Evolutionary conservation across 1,140 invertebrate genomes (phyloP).

Genomic region (Trypoxylus dichotomus): DNA sequence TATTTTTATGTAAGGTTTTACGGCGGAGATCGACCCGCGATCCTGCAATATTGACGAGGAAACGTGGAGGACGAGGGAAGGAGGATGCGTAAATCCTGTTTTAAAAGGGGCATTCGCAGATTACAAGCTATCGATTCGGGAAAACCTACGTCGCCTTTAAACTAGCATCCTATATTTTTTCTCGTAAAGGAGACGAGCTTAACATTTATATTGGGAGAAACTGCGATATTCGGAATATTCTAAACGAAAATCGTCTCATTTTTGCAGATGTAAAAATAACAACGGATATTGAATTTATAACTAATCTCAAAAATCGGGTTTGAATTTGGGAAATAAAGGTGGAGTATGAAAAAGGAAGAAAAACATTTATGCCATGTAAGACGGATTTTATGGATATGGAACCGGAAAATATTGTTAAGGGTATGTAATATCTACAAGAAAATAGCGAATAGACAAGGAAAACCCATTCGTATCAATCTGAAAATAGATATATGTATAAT

Average conservation of each 20-base stretch:
- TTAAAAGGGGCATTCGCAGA: neutral
- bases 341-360: neutral
- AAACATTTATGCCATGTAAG: neutral
- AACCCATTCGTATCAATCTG: no score
- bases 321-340: neutral
- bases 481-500: no score
- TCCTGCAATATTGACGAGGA: slow-evolving; percentile 8
- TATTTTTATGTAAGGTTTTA: slow-evolving; percentile 10
- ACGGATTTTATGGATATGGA: neutral
- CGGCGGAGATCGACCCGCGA: neutral
- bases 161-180: neutral
- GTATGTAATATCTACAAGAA: neutral
- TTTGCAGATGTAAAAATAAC: neutral
- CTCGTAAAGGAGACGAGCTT: neutral
- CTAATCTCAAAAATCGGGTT: neutral
- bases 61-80: neutral
- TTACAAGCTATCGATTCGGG: neutral
- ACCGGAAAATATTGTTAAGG: neutral
- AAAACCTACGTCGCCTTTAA: neutral
- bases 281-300: neutral
- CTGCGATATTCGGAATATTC: neutral
- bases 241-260: neutral
- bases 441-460: neutral
- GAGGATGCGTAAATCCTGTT: slow-evolving; percentile 2
- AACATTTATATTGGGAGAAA: neutral